These are phyloP conservation scores for Zele albiditarsus DNA, from an alignment of 2,888 invertebrate species.

Conservation along the genomic window DNA sequence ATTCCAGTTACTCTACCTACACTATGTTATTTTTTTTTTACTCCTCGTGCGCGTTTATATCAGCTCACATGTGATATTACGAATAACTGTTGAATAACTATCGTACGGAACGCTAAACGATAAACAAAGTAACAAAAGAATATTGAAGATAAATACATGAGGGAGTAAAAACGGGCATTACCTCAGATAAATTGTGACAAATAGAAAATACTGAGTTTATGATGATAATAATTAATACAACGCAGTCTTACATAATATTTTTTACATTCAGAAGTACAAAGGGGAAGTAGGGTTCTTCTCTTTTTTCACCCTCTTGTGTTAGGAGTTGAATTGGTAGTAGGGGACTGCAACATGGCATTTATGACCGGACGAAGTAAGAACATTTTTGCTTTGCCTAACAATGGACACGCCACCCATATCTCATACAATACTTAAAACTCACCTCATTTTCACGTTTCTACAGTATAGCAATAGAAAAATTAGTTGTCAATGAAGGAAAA, in stretches of 20 bases:
- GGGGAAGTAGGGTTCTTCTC: slow-evolving; percentile 37
- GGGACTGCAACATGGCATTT: slow-evolving; percentile 55
- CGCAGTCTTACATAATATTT: not conserved
- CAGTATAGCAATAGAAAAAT: not conserved
- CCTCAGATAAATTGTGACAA: slow-evolving; percentile 1
- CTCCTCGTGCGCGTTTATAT: slow-evolving; percentile 8
- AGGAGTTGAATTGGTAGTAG: slow-evolving; percentile 38
- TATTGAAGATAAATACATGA: not conserved
- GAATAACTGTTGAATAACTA: too few species aligned
- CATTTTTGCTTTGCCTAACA: slow-evolving; percentile 66
- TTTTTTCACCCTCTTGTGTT: slow-evolving; percentile 30
- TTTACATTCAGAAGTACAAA: slow-evolving; percentile 7
- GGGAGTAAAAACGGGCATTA: not conserved
- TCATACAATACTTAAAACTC: slow-evolving; percentile 34
- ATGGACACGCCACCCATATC: slow-evolving; percentile 67
- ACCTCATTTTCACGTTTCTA: not conserved
- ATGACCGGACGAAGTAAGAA: slow-evolving; percentile 51
- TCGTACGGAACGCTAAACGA: not conserved
- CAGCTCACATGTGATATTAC: not conserved
- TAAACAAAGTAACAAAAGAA: not conserved
- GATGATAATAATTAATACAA: slow-evolving; percentile 38
- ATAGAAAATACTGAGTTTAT: slow-evolving; percentile 26
- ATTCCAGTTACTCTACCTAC: slow-evolving; percentile 21
- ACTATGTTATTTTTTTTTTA: slow-evolving; percentile 24
- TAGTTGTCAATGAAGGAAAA: not conserved